A percentile compares a stretch with the other conserved stretches of the same genome.
Conservation (phyloP, 2,113 vertebrate species). For the Puntigrus tetrazona region DNA sequence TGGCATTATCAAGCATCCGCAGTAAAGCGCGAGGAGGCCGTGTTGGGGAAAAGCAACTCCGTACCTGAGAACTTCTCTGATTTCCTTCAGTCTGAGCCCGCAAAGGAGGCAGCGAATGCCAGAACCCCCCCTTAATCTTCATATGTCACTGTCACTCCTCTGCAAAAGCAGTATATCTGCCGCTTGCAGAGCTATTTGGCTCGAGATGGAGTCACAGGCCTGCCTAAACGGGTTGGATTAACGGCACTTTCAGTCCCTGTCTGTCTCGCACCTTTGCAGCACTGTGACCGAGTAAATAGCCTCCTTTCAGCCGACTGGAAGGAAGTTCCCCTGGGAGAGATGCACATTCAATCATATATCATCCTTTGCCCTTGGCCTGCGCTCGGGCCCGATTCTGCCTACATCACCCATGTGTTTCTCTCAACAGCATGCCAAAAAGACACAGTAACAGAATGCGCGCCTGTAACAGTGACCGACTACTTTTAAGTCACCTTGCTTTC, state of each 20-base stretch:
- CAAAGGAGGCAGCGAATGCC: constrained; percentile 40
- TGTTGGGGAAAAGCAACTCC: not conserved
- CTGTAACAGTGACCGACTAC: not conserved
- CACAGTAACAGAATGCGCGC: not conserved
- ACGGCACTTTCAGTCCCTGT: constrained; percentile 33
- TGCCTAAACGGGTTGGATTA: constrained; percentile 45
- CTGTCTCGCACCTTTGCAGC: constrained; percentile 7
- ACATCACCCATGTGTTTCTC: constrained; percentile 21
- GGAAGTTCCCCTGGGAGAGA: constrained; percentile 25
- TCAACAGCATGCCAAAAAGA: constrained; percentile 20
- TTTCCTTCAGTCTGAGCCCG: constrained; percentile 37
- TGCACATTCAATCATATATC: constrained; percentile 27
- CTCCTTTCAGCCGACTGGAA: constrained; percentile 16
- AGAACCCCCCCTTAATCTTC: constrained; percentile 46
- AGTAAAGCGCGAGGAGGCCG: constrained; percentile 2
- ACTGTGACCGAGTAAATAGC: constrained; percentile 34
- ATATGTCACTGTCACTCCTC: constrained; percentile 44
- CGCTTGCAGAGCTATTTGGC: constrained; percentile 21
- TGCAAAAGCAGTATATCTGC: constrained; percentile 41
- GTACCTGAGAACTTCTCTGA: constrained; percentile 12
- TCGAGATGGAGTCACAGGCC: constrained; percentile 33
- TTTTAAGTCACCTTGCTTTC: not conserved
- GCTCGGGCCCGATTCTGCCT: not conserved
- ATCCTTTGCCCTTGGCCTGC: constrained; percentile 22
- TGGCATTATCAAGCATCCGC: constrained; percentile 39